phyloP scores from a whole-genome alignment of 2,888 invertebrate genomes.

The Himalopsyche tibetana region DNA sequence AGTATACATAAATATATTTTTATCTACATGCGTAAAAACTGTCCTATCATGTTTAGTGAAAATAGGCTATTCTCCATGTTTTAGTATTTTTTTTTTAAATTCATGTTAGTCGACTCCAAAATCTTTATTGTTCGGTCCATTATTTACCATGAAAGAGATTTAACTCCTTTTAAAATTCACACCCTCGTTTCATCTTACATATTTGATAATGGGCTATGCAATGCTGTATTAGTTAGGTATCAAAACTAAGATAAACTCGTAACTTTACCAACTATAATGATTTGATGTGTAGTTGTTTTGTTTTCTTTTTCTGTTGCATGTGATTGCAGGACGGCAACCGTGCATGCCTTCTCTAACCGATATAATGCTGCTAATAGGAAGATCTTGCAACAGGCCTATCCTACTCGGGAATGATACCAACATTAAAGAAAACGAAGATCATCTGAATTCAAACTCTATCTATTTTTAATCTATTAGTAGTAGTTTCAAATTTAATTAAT shows the following conservation, averaged over 20 bases:
- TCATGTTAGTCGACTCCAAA: too few species aligned
- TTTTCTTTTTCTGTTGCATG: slow-evolving; percentile 63
- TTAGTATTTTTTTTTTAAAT: too few species aligned
- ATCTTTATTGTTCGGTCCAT: too few species aligned
- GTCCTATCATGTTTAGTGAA: too few species aligned
- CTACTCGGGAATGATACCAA: slow-evolving; percentile 46
- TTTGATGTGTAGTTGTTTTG: slow-evolving; percentile 60
- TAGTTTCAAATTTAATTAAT: not conserved
- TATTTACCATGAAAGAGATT: too few species aligned
- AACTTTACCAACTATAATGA: slow-evolving; percentile 45
- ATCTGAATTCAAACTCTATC: slow-evolving; percentile 56
- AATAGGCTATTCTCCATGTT: too few species aligned
- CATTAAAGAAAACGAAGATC: slow-evolving; percentile 58
- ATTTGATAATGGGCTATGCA: too few species aligned
- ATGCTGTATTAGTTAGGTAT: too few species aligned
- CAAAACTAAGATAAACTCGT: not conserved
- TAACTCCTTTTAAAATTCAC: not conserved
- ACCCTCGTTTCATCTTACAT: not conserved
- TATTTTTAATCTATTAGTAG: slow-evolving; percentile 47
- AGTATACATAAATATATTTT: too few species aligned
- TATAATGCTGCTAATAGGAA: slow-evolving; percentile 64
- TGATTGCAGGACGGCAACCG: slow-evolving; percentile 74
- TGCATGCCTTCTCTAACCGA: slow-evolving; percentile 79
- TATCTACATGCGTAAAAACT: too few species aligned
- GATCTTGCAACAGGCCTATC: slow-evolving; percentile 59